These are phyloP conservation scores for Myiopsitta monachus DNA, from an alignment of 2,113 vertebrate genomes.

Conservation along the genomic window DNA sequence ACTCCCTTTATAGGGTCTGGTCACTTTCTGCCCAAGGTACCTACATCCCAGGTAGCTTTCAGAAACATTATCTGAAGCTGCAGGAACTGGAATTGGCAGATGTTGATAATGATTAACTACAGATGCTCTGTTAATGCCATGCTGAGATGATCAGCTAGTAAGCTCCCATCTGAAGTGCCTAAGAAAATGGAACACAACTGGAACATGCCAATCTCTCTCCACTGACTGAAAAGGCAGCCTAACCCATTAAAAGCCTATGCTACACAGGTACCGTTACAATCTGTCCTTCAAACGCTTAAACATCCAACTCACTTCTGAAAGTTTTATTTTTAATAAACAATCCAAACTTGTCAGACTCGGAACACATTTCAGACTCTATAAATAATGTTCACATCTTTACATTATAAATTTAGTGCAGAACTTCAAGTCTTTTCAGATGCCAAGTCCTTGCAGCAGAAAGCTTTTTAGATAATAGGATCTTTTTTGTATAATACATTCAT, in stretches of 20 bases:
- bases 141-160: not conserved
- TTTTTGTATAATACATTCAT: not conserved
- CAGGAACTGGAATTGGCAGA: not conserved
- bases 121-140: not conserved
- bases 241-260: not conserved
- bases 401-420: not conserved
- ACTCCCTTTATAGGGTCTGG: not conserved
- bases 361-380: not conserved
- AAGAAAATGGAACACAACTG: not conserved
- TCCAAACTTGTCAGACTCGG: not conserved
- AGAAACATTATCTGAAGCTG: not conserved
- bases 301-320: not conserved
- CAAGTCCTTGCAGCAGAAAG: constrained; percentile 15
- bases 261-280: not conserved
- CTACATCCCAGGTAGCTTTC: not conserved
- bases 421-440: not conserved
- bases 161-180: not conserved
- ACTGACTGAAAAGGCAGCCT: not conserved
- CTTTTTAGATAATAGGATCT: constrained; percentile 2
- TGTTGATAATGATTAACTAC: not conserved
- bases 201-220: not conserved
- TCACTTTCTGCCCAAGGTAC: not conserved
- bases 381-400: not conserved
- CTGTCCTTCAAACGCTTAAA: not conserved
- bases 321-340: not conserved